Percentiles rank a stretch among this genome's conserved stretches.
Evolutionary conservation across 2,113 vertebrate genomes (phyloP).

Genomic region (Cardinalis cardinalis): DNA sequence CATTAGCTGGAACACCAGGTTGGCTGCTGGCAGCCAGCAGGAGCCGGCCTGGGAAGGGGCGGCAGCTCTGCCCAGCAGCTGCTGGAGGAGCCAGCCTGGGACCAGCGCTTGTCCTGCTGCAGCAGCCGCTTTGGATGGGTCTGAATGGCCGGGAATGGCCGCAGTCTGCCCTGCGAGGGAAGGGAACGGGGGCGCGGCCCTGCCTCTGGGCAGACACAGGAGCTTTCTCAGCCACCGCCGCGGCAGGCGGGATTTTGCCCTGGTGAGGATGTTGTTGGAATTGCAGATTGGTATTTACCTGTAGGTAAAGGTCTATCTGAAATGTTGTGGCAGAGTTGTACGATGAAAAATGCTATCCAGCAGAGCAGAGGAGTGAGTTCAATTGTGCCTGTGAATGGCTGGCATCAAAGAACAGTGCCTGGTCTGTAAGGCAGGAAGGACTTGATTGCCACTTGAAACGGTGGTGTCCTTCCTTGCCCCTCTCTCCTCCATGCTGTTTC

Average conservation of each 20-base stretch:
- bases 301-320: background rate
- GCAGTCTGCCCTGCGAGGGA: fast-evolving
- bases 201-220: too few species aligned
- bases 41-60: background rate
- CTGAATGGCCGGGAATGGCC: too few species aligned
- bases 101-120: fast-evolving
- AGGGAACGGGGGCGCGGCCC: fast-evolving
- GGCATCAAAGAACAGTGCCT: fast-evolving
- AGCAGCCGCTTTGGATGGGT: background rate
- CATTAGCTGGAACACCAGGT: fast-evolving
- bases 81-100: background rate
- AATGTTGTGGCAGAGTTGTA: background rate
- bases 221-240: background rate
- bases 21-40: background rate
- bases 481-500: background rate
- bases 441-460: background rate
- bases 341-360: background rate
- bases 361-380: background rate
- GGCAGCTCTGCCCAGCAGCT: background rate
- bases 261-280: background rate
- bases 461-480: background rate
- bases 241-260: background rate
- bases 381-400: fast-evolving
- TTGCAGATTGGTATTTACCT: background rate
- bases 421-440: background rate